These are phyloP conservation scores for Eupithecia centaureata DNA, from an alignment of 2,888 invertebrate genomes.

Conservation along the genomic window DNA sequence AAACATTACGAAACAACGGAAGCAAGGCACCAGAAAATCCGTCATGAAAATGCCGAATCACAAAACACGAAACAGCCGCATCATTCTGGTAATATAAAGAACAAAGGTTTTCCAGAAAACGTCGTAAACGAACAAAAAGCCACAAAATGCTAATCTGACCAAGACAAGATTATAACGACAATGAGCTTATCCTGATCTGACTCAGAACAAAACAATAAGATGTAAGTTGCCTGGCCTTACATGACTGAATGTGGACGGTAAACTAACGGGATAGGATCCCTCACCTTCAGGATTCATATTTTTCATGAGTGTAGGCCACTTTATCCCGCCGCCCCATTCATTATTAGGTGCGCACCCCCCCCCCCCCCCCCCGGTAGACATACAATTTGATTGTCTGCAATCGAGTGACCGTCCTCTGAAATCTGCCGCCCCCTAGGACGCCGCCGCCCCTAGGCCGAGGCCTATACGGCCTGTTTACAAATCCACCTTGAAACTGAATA, in stretches of 20 bases:
- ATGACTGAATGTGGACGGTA: slow-evolving; percentile 35
- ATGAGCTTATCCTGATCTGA: slow-evolving; percentile 12
- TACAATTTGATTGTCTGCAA: no score
- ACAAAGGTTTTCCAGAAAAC: slow-evolving; percentile 27
- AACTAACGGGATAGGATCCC: slow-evolving; percentile 44
- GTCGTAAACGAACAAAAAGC: slow-evolving; percentile 15
- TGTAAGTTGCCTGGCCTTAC: slow-evolving; percentile 9
- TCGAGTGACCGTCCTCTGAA: no score
- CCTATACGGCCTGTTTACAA: no score
- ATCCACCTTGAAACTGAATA: slow-evolving; percentile 52
- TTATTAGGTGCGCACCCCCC: no score
- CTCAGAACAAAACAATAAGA: slow-evolving; percentile 10
- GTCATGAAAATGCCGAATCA: background rate
- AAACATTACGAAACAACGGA: slow-evolving; percentile 14
- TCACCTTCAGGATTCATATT: no score
- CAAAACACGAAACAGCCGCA: slow-evolving; percentile 22
- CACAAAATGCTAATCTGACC: slow-evolving; percentile 14
- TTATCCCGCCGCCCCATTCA: no score
- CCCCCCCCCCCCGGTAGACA: no score
- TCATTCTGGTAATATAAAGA: slow-evolving; percentile 28
- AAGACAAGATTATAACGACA: slow-evolving; percentile 16
- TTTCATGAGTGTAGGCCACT: no score
- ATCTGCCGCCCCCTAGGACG: no score
- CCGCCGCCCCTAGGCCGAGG: no score
- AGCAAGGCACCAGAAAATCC: slow-evolving; percentile 11